Conservation (phyloP, 2,797 vertebrate genomes). For the Toxotes lorentzi region DNA sequence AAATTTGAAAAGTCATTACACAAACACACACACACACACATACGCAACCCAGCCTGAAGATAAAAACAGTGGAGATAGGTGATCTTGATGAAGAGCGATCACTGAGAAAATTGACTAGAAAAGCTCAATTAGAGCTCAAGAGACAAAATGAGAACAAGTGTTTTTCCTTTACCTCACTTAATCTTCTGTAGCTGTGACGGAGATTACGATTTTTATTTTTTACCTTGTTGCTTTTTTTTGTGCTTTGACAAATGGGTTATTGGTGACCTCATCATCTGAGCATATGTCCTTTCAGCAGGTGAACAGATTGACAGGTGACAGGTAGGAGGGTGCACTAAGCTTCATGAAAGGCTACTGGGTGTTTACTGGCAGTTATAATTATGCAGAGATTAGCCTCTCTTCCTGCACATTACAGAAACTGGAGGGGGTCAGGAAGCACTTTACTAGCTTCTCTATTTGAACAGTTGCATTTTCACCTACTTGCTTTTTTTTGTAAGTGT, state of each 20-base stretch:
- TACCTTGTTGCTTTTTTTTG: slow-evolving; percentile 26
- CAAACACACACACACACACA: background rate
- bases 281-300: slow-evolving; percentile 75
- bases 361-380: slow-evolving; percentile 22
- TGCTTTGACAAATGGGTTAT: slow-evolving; percentile 65
- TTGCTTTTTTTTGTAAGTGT: slow-evolving; percentile 9
- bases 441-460: background rate
- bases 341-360: slow-evolving; percentile 30
- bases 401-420: slow-evolving; percentile 3
- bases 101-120: slow-evolving; percentile 2
- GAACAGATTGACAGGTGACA: slow-evolving; percentile 48
- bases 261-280: slow-evolving; percentile 70
- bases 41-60: background rate
- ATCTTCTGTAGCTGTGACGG: background rate
- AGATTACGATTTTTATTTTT: background rate
- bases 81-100: background rate
- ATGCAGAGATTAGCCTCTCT: slow-evolving; percentile 20
- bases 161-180: no score
- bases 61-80: background rate
- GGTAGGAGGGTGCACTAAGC: background rate
- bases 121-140: background rate
- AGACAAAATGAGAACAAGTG: background rate
- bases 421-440: background rate
- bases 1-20: background rate
- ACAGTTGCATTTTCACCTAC: slow-evolving; percentile 12